A percentile compares a stretch with the other conserved stretches of the same genome.
These are phyloP conservation scores for Alloscopus bannaensis DNA, from an alignment of 2,888 invertebrate species.

Conservation along the genomic window DNA sequence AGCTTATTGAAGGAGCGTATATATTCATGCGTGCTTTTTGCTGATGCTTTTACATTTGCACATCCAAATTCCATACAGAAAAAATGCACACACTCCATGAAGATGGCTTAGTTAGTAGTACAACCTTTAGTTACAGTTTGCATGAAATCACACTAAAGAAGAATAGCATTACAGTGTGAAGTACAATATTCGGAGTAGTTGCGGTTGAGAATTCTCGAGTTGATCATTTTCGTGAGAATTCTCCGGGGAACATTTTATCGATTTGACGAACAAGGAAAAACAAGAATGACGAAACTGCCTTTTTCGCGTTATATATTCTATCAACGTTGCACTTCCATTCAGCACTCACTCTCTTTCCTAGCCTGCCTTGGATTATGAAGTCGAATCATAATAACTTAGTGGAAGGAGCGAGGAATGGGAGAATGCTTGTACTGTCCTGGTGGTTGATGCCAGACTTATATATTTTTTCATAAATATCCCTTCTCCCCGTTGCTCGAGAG, in stretches of 20 bases:
- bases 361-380: slow-evolving; percentile 4
- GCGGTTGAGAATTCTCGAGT: slow-evolving; percentile 58
- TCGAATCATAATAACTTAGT: slow-evolving; percentile 8
- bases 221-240: slow-evolving; percentile 60
- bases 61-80: too few species aligned
- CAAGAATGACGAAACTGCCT: slow-evolving; percentile 24
- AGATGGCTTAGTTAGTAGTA: too few species aligned
- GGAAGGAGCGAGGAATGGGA: neutral
- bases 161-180: slow-evolving; percentile 19
- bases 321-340: slow-evolving; percentile 38
- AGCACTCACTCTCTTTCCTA: neutral
- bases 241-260: slow-evolving; percentile 62
- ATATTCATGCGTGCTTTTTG: too few species aligned
- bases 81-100: too few species aligned
- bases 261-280: slow-evolving; percentile 50
- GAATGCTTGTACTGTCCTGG: neutral
- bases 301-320: slow-evolving; percentile 46
- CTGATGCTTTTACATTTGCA: too few species aligned
- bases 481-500: neutral
- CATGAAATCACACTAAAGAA: too few species aligned
- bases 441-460: too few species aligned
- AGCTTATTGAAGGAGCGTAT: too few species aligned
- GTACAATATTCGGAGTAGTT: slow-evolving; percentile 46
- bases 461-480: neutral
- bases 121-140: too few species aligned